phyloP scores from a whole-genome alignment of 2,888 invertebrate species.

The Dicyrtomina minuta region DNA sequence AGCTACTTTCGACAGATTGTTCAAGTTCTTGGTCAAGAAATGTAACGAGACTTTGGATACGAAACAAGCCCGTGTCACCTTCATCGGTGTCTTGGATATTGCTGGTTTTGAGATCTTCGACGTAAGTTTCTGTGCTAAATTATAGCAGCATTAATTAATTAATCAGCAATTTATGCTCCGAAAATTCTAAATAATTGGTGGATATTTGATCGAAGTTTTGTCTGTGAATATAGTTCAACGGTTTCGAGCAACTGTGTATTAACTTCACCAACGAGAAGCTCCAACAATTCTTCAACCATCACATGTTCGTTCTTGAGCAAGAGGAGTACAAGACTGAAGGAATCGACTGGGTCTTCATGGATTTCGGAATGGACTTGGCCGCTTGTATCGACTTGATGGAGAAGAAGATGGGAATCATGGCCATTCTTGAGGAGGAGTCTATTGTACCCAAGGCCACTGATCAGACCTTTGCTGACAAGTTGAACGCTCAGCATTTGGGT shows the following conservation, averaged over 20 bases:
- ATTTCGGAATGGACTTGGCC: constrained; percentile 77
- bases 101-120: constrained; percentile 99
- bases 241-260: constrained; percentile 99
- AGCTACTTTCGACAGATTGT: constrained; percentile 93
- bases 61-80: constrained; percentile 96
- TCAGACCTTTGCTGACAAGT: constrained; percentile 97
- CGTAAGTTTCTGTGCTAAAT: constrained; percentile 67
- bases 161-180: too few relatives aligned
- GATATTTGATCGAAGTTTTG: too few relatives aligned
- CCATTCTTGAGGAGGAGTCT: constrained; percentile 99
- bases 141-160: too few relatives aligned
- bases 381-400: constrained; percentile 86
- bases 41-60: constrained; percentile 99
- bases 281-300: too few relatives aligned
- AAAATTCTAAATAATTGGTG: too few relatives aligned
- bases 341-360: constrained; percentile 7
- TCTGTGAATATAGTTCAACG: constrained; percentile 79
- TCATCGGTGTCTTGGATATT: too few relatives aligned
- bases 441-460: constrained; percentile 99
- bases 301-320: too few relatives aligned
- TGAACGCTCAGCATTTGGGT: too few relatives aligned
- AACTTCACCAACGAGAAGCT: too few relatives aligned
- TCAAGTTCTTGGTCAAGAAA: constrained; percentile 98
- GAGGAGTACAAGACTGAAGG: constrained; percentile 17
- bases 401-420: constrained; percentile 99